Evolutionary conservation across 2,113 vertebrate genomes (phyloP).

Genomic region (Pseudonaja textilis): DNA sequence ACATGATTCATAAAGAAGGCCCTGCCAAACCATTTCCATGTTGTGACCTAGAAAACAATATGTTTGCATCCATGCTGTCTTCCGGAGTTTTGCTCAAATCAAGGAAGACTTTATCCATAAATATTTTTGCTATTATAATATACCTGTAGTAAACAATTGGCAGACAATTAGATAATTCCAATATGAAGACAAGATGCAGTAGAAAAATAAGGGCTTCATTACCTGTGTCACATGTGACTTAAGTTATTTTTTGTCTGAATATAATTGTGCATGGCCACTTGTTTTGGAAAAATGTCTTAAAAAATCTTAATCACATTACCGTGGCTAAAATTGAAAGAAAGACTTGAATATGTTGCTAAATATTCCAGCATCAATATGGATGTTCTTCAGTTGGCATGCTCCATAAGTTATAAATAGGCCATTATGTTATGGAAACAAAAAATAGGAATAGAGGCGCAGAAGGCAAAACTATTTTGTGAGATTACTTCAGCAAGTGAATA

Average conservation of each 20-base stretch:
- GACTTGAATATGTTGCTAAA: fast-evolving
- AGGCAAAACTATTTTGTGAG: background rate
- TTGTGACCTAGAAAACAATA: background rate
- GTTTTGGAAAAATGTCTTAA: background rate
- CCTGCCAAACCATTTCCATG: background rate
- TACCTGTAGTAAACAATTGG: background rate
- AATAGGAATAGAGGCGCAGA: conserved; percentile 1
- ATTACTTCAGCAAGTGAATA: background rate
- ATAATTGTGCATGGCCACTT: background rate
- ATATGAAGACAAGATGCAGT: background rate
- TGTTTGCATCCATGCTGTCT: background rate
- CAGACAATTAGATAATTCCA: background rate
- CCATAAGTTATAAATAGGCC: background rate
- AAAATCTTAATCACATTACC: fast-evolving
- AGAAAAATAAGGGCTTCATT: background rate
- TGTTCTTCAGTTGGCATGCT: conserved; percentile 9
- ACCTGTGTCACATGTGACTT: background rate
- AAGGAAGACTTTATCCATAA: background rate
- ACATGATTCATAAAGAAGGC: background rate
- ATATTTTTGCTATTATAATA: background rate
- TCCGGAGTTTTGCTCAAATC: background rate
- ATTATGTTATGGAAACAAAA: fast-evolving
- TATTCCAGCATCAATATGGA: fast-evolving
- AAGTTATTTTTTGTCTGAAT: background rate
- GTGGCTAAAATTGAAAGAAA: background rate